A percentile compares a stretch with the other conserved stretches of the same genome.
phyloP scores from a whole-genome alignment of 2,888 invertebrate species.

The Myathropa florea region DNA sequence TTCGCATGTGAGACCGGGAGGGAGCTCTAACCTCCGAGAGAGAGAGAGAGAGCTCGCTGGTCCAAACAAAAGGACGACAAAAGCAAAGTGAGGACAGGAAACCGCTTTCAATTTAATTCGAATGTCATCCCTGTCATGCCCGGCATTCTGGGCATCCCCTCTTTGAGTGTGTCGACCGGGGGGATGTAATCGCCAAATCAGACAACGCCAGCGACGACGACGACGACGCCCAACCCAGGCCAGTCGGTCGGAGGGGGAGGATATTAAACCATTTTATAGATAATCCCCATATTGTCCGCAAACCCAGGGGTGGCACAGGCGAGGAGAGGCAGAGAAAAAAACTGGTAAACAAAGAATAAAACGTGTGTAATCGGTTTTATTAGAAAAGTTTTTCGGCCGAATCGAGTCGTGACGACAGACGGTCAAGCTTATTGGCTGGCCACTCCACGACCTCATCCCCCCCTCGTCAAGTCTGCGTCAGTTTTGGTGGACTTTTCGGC shows the following conservation, averaged over 20 bases:
- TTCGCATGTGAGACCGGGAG: no score
- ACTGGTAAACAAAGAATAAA: slow-evolving; percentile 70
- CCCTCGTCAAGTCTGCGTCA: not conserved
- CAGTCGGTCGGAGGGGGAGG: not conserved
- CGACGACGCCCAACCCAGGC: not conserved
- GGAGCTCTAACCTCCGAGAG: not conserved
- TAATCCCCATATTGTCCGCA: slow-evolving; percentile 61
- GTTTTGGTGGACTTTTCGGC: not conserved
- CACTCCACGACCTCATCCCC: slow-evolving; percentile 1
- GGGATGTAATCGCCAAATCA: slow-evolving; percentile 56
- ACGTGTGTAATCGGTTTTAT: slow-evolving; percentile 72
- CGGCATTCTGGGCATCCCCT: slow-evolving; percentile 10
- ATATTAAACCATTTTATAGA: slow-evolving; percentile 61
- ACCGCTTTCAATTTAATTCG: slow-evolving; percentile 61
- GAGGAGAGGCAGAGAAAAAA: not conserved
- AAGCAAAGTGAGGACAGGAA: slow-evolving; percentile 7
- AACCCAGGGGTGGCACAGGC: not conserved
- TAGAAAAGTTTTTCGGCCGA: slow-evolving; percentile 71
- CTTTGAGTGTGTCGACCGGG: slow-evolving; percentile 45
- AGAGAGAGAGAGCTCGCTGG: not conserved
- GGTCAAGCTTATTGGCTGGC: slow-evolving; percentile 28
- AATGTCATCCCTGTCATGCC: slow-evolving; percentile 23
- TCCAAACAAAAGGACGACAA: slow-evolving; percentile 9
- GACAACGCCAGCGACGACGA: not conserved
- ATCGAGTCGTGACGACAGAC: slow-evolving; percentile 53